These are phyloP conservation scores for Oreochromis aureus DNA, from an alignment of 2,113 vertebrate genomes.

Conservation along the genomic window DNA sequence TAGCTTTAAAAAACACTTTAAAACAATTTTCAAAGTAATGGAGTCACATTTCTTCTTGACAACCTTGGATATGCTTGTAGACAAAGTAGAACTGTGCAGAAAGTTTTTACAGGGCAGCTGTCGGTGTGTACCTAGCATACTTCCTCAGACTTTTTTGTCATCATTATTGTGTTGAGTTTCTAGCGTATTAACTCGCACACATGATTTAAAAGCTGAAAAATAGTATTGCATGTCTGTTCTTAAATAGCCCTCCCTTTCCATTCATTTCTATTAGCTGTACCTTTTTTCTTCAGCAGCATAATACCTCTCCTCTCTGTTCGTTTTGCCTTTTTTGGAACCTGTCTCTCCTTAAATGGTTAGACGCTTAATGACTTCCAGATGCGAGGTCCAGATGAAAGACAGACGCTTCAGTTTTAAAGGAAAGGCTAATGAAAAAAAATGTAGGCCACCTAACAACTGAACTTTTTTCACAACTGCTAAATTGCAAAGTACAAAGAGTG, in stretches of 20 bases:
- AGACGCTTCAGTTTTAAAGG: slow-evolving; percentile 33
- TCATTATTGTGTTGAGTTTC: neutral
- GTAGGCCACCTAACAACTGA: slow-evolving; percentile 19
- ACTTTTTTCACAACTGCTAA: slow-evolving; percentile 13
- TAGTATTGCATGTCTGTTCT: neutral
- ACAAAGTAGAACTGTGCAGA: neutral
- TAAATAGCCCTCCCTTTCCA: neutral
- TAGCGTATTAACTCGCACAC: neutral
- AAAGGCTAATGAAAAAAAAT: slow-evolving; percentile 46
- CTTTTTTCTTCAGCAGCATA: neutral
- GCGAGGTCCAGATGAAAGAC: slow-evolving; percentile 63
- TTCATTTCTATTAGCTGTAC: neutral
- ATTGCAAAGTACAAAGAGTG: slow-evolving; percentile 22
- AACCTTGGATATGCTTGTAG: neutral
- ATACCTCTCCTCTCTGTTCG: slow-evolving; percentile 28
- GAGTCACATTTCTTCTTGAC: neutral
- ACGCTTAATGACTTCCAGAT: slow-evolving; percentile 69
- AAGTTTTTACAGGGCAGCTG: neutral
- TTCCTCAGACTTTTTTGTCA: neutral
- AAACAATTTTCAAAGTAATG: slow-evolving; percentile 14
- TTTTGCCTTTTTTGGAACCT: slow-evolving; percentile 39
- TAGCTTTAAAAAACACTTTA: neutral
- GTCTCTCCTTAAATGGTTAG: slow-evolving; percentile 56
- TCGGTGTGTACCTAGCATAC: neutral
- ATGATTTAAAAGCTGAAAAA: neutral